Base-by-base conservation (phyloP, 2,797 vertebrate species). In the Hoplostethus atlanticus region DNA sequence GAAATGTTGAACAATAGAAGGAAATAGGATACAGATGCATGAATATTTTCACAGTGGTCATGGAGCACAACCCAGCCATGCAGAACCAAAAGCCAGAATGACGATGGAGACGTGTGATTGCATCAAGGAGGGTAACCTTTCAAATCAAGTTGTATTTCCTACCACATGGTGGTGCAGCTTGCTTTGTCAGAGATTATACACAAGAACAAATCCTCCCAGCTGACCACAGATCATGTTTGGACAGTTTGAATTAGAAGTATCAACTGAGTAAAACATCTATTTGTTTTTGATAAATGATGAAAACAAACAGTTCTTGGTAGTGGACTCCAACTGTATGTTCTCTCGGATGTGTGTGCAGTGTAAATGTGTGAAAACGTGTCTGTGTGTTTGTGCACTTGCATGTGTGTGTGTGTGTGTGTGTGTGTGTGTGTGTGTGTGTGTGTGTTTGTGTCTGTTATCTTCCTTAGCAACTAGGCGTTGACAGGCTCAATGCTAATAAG, bases 161-260 rank as follows among this genome's bases (percentile, higher is more conserved):
- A 38, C 87, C 93, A 91, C 88, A 79, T 28, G 87, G 76, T 70
- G 91, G 87, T 16, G 85, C 78, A 76, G 58, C 58, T 70, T 38
- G 55, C 44, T n/a, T 16, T 59, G 65, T 34, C 44, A 30, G 31
- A 34, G 42, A 4, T 17, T 46, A 40, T 25, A 34, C 28, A n/a
- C 9, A 8, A 17, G 44, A 50, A 10, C 16, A 51, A 50, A 31
- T 34, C 2, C 16, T 13, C n/a, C 16, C 34, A 61, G 2, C 15
- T 30, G 42, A 59, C 58, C 25, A 25, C 9, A 56, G 28, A 28
- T 21, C 21, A 21, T 21, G 21, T 21, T 1, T 21, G 21, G 21
- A 21, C 21, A 21, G 21, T 21, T 21, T 21, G 21, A 21, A 21
- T 21, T 21, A 21, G 21, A 21, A 21, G 28, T 28, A 28, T 28